Evolutionary conservation across 2,113 vertebrate species (phyloP).

Genomic region (Pimephales promelas): DNA sequence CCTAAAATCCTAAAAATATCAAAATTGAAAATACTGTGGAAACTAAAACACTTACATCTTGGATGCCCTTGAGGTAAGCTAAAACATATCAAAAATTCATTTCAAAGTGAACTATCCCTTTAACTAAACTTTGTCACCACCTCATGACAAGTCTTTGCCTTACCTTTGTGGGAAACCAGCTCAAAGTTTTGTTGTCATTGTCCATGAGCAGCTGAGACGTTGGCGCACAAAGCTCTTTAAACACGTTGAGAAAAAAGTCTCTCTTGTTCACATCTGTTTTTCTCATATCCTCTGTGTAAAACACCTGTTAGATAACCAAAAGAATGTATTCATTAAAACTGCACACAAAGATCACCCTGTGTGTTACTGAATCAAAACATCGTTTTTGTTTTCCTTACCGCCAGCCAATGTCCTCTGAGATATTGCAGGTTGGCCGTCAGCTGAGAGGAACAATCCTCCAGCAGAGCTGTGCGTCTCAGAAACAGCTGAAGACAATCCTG

Average conservation of each 20-base stretch:
- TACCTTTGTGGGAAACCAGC: conserved; percentile 82
- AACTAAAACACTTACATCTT: no score
- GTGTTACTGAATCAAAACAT: neutral
- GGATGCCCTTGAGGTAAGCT: no score
- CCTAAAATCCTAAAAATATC: no score
- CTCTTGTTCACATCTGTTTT: conserved; percentile 55
- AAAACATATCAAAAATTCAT: no score
- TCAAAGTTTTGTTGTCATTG: conserved; percentile 64
- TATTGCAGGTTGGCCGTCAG: conserved; percentile 57
- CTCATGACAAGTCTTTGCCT: conserved; percentile 22
- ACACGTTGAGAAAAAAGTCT: conserved; percentile 77
- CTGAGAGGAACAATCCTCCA: conserved; percentile 67
- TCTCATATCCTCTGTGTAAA: conserved; percentile 69
- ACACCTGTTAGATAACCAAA: conserved; percentile 67
- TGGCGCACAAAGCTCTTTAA: conserved; percentile 71
- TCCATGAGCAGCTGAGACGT: conserved; percentile 72
- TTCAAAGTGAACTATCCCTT: no score
- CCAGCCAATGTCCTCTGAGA: conserved; percentile 57
- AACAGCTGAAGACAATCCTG: neutral
- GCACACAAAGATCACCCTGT: neutral
- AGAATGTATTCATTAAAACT: neutral
- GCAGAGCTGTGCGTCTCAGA: conserved; percentile 66
- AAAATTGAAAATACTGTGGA: no score
- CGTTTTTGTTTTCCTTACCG: conserved; percentile 47
- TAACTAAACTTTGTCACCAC: neutral